phyloP scores from a whole-genome alignment of 2,113 vertebrate genomes.

The Cyanoramphus novaezelandiae region DNA sequence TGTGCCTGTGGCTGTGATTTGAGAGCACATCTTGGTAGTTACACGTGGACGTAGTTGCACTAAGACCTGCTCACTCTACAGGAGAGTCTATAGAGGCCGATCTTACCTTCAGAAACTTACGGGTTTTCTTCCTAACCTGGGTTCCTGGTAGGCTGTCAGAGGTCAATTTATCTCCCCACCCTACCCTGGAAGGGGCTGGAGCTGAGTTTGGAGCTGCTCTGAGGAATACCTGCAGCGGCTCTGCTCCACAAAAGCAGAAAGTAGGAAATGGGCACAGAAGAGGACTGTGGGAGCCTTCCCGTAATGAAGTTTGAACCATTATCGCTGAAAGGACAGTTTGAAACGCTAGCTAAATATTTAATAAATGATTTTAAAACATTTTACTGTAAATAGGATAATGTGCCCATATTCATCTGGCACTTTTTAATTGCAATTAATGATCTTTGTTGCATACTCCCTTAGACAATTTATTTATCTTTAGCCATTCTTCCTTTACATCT shows the following conservation, averaged over 20 bases:
- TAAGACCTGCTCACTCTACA: neutral
- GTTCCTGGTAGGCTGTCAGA: neutral
- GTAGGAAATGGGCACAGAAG: neutral
- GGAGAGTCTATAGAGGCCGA: neutral
- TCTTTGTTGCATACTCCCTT: conserved; percentile 4
- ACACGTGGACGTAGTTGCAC: neutral
- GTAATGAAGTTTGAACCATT: neutral
- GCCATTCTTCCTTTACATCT: conserved; percentile 3
- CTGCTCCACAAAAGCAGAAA: neutral
- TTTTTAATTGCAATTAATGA: conserved; percentile 22
- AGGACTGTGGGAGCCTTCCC: neutral
- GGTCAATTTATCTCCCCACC: neutral
- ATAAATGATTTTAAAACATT: conserved; percentile 22
- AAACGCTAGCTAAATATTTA: conserved; percentile 27
- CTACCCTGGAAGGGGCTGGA: neutral
- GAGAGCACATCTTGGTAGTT: neutral
- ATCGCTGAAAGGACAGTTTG: neutral
- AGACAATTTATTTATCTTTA: conserved; percentile 1
- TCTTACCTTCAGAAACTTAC: neutral
- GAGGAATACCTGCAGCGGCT: neutral
- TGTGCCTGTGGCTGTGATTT: neutral
- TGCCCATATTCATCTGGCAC: neutral
- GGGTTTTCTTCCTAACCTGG: neutral
- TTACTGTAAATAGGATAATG: conserved; percentile 39
- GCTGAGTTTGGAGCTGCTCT: neutral